These are phyloP conservation scores for Latrodectus elegans DNA, from an alignment of 2,888 invertebrate species.

Conservation along the genomic window DNA sequence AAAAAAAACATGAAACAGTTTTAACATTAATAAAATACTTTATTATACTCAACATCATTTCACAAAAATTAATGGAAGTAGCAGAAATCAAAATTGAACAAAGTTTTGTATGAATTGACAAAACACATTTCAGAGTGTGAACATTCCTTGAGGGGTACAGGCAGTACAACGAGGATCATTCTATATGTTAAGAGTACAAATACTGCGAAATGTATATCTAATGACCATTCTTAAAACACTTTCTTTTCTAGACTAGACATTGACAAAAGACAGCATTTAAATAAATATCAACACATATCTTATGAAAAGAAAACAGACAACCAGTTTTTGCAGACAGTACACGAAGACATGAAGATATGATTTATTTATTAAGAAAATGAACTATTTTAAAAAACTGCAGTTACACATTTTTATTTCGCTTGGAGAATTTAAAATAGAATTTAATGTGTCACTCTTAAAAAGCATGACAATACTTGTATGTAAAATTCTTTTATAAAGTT, in stretches of 20 bases:
- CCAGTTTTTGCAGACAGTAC: too few relatives aligned
- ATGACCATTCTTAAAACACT: conserved; percentile 9
- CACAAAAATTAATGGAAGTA: conserved; percentile 22
- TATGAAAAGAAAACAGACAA: too few relatives aligned
- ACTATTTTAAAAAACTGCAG: background rate
- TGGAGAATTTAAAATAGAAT: too few relatives aligned
- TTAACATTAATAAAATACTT: conserved; percentile 68
- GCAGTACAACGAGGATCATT: background rate
- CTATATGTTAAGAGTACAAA: conserved; percentile 1
- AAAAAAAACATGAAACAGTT: too few relatives aligned
- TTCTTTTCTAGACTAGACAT: conserved; percentile 61
- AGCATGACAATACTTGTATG: too few relatives aligned
- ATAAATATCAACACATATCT: background rate
- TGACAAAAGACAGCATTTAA: conserved; percentile 11
- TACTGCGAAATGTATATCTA: background rate
- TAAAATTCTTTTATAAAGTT: too few relatives aligned
- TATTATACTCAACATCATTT: conserved; percentile 66
- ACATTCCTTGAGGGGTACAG: conserved; percentile 31
- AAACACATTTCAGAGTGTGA: background rate
- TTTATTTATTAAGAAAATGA: background rate
- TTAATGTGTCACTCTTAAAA: too few relatives aligned
- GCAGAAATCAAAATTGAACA: conserved; percentile 8
- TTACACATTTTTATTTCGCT: too few relatives aligned
- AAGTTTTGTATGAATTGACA: background rate
- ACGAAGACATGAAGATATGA: too few relatives aligned